Evolutionary conservation across 2,797 vertebrate species (phyloP), one percentile per base, ranked within the genome.

Genomic region (Artibeus lituratus): DNA sequence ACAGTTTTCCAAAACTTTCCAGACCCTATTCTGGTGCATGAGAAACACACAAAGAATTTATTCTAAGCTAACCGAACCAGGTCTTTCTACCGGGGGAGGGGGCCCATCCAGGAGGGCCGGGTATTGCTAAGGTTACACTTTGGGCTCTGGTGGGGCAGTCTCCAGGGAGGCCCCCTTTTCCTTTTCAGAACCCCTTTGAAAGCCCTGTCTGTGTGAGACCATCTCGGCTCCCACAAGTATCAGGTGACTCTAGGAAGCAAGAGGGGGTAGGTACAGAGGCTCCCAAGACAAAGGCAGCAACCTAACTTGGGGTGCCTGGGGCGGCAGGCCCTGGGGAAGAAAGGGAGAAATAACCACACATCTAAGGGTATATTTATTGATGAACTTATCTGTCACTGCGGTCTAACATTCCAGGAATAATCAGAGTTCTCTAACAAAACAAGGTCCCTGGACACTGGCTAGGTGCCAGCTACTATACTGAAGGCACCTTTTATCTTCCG

Each of bases 171-270:
- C 98, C 98, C 98, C 98, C 98, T 98, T 99, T 99, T 98, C 99
- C 99, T 99, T 99, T 99, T 99, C 99, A 99, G 98, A 99, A 98
- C 99, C 99, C 98, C 98, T 99, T 99, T 98, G 97, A 99, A 99
- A 99, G 99, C 99, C 99, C 99, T 99, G 99, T 99, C 99, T 98
- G 98, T 98, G 98, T 96, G 98, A 98, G 99, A 99, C 98, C 99
- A 98, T 99, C 97, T 98, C 97, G 95, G 99, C 99, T 99, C 99
- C 99, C 99, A 99, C 99, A 99, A 98, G 99, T 99, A 99, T 99
- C 99, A 98, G 98, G 99, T 99, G 99, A 99, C 99, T 14, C 98
- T 97, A 95, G 98, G 98, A 98, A 98, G 98, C 98, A 97, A 97
- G 98, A 94, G 98, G 97, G 98, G 96, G 97, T 98, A 97, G 97